These are phyloP conservation scores for Melanostigma gelatinosum DNA, from an alignment of 2,113 vertebrate genomes.

Conservation along the genomic window DNA sequence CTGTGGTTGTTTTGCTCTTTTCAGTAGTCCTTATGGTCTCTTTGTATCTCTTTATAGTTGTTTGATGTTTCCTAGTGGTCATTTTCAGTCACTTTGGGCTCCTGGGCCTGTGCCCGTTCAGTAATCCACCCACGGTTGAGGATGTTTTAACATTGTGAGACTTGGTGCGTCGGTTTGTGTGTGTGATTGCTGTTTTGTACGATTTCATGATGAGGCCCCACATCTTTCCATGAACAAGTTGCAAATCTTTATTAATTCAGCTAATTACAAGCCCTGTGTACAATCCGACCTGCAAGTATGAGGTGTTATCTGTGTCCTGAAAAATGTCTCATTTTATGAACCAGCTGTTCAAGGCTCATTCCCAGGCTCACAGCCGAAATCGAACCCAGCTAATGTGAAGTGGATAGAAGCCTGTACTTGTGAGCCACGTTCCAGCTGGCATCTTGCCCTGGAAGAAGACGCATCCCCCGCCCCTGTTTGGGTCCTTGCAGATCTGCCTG, in stretches of 20 bases:
- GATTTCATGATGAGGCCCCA: conserved; percentile 7
- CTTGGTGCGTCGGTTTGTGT: not conserved
- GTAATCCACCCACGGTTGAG: not conserved
- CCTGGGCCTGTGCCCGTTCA: not conserved
- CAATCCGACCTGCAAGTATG: conserved; percentile 47
- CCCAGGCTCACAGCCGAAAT: conserved; percentile 42
- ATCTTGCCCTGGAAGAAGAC: conserved; percentile 53
- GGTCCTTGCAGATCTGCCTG: conserved; percentile 57
- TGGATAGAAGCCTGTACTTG: conserved; percentile 64
- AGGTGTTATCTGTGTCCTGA: conserved; percentile 51
- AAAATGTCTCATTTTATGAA: conserved; percentile 56
- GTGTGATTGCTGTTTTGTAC: not conserved
- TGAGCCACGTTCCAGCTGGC: conserved; percentile 70
- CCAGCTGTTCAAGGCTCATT: conserved; percentile 64
- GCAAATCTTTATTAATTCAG: conserved; percentile 32
- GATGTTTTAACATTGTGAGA: not conserved
- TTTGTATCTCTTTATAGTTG: not conserved
- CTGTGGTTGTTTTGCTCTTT: not conserved
- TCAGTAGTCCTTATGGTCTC: not conserved
- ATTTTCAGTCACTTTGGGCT: not conserved
- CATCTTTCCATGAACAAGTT: conserved; percentile 30
- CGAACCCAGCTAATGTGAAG: conserved; percentile 60
- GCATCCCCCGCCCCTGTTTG: conserved; percentile 37
- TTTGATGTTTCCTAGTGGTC: not conserved
- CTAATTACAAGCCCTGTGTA: conserved; percentile 32